Evolutionary conservation across 1,140 invertebrate species (phyloP), one percentile per base, ranked within the genome.

Genomic region (Metopolophium dirhodum): DNA sequence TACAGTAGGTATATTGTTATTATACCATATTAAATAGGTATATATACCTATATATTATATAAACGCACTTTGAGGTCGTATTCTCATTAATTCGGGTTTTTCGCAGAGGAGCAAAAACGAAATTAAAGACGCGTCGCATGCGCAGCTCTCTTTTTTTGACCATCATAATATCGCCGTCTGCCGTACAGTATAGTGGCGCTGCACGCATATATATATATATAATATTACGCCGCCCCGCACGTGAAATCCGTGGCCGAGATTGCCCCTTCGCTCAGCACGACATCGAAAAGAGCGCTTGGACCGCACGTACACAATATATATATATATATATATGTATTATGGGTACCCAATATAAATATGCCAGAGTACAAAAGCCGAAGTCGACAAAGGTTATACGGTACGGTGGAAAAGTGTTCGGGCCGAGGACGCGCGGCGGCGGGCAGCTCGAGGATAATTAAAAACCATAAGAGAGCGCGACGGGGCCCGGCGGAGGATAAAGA

Each of bases 361-460:
- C 37, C n/a, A n/a, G n/a, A n/a, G n/a, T n/a, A n/a, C n/a, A n/a
- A n/a, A n/a, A n/a, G n/a, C 87, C 47, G 49, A 54, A 89, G 87
- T 89, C n/a, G 54, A 89, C 87, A 89, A 54, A 89, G 87, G 87
- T 89, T 89, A 89, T 77, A 20, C 20, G 3, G 22, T 22, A 54
- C 3, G 18, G 30, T 35, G 26, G 41, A 45, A 54, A n/a, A n/a
- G 49, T 23, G 87, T 54, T 89, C 87, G 87, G 87, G 51, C 30
- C 47, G n/a, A n/a, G n/a, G n/a, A n/a, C n/a, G n/a, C n/a, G 47
- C 51, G 49, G 47, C 30, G 30, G 18, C 30, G 47, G 30, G n/a
- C 85, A 54, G 47, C 49, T 30, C 83, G 41, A 30, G 87, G 87
- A 89, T 89, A 89, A 89, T 89, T 89, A 89, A 89, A 89, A 89